Base-by-base conservation (phyloP, 2,888 invertebrate genomes). In the Dryococelus australis region DNA sequence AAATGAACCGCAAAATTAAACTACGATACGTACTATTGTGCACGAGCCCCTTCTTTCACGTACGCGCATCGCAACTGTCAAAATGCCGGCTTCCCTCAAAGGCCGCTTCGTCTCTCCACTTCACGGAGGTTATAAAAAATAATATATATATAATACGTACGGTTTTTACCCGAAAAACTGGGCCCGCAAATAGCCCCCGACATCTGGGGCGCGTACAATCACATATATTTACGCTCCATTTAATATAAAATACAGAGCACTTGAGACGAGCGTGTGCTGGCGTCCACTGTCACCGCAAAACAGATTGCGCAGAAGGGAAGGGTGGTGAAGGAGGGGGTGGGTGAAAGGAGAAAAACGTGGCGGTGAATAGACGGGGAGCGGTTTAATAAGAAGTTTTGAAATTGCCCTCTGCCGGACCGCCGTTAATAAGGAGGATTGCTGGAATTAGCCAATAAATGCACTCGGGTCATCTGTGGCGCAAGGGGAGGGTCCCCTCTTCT, bases 161-260 rank as follows among this genome's bases (percentile, higher is more conserved):
- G 65, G 47, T 47, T 47, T 47, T 47, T 47, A 47, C 47, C 47
- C 47, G 47, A 16, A 47, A 47, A 47, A 47, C 10, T 47, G 47
- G 47, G 16, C 24, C 8, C 24, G 65, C n/a, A 65, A 65, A 65
- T 65, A n/a, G 65, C 12, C 24, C 20, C 65, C 65, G 65, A 65
- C 65, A 65, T 65, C 20, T 65, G 65, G 65, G 24, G n/a, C 65
- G 65, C 65, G 65, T 65, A 65, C 65, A 65, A 65, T 65, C 65
- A 65, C 65, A 65, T n/a, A 65, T n/a, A 65, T 65, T 65, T 65
- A 65, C 65, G 65, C 65, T n/a, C 65, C 65, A 65, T 65, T 65
- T 65, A 65, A 65, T 65, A 65, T 65, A 65, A 65, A 65, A 65
- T 65, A 65, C 65, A n/a, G 65, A 65, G 65, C 65, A n/a, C 65